Evolutionary conservation across 2,113 vertebrate species (phyloP).

Genomic region (Zeus faber): DNA sequence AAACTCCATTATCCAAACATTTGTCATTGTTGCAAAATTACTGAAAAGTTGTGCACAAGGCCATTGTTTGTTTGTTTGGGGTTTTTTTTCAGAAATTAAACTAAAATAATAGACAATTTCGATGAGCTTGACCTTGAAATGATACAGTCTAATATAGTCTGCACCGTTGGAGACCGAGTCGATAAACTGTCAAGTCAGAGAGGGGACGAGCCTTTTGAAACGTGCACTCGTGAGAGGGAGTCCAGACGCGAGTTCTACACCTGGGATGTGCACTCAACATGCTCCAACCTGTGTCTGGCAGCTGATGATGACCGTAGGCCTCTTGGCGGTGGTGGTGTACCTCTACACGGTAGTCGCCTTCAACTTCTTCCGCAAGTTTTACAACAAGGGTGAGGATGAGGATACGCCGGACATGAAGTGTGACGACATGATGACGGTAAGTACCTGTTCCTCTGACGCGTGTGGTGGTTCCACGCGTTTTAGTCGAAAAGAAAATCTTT

Average conservation of each 20-base stretch:
- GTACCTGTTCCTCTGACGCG: slow-evolving; percentile 12
- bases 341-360: slow-evolving; percentile 92
- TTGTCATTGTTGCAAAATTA: too few relatives aligned
- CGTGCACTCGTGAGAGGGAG: not conserved
- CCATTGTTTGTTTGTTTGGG: too few relatives aligned
- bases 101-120: too few relatives aligned
- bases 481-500: too few relatives aligned
- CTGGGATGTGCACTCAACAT: not conserved
- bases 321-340: slow-evolving; percentile 90
- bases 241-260: not conserved
- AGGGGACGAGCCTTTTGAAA: too few relatives aligned
- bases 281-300: slow-evolving; percentile 31
- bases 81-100: too few relatives aligned
- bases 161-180: too few relatives aligned
- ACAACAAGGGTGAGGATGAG: slow-evolving; percentile 93
- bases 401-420: slow-evolving; percentile 94
- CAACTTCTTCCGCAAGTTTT: slow-evolving; percentile 96
- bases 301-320: slow-evolving; percentile 90
- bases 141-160: too few relatives aligned
- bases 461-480: not conserved
- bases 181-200: too few relatives aligned
- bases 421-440: slow-evolving; percentile 94
- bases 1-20: too few relatives aligned
- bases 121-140: too few relatives aligned
- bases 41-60: too few relatives aligned